phyloP scores from a whole-genome alignment of 2,113 vertebrate genomes.

The Zosterops pallidus region DNA sequence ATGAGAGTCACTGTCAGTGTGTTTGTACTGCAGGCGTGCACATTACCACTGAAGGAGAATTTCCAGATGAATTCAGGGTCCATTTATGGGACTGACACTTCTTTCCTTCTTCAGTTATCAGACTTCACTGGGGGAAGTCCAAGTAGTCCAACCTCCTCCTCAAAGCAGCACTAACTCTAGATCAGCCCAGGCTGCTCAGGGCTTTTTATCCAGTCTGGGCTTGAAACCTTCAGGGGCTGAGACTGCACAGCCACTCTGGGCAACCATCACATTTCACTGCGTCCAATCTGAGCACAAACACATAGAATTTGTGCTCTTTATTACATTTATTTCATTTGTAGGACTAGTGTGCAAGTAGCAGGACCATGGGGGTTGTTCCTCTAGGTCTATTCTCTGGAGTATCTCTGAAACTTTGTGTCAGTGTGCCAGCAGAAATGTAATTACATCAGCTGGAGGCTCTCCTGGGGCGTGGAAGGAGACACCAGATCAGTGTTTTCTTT shows the following conservation, averaged over 20 bases:
- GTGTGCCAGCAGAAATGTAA: neutral
- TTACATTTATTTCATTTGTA: neutral
- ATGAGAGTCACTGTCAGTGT: neutral
- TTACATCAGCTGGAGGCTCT: neutral
- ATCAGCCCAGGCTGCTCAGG: neutral
- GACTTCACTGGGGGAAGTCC: neutral
- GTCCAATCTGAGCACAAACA: neutral
- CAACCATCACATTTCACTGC: neutral
- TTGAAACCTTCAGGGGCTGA: neutral
- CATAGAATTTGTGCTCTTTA: neutral
- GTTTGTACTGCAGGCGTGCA: neutral
- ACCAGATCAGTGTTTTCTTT: neutral
- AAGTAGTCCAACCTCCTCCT: neutral
- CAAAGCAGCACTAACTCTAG: neutral
- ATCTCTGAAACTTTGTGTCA: neutral
- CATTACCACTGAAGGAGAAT: neutral
- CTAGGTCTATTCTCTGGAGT: neutral
- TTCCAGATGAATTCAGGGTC: neutral
- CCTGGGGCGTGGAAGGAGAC: neutral
- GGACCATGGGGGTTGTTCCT: rapidly evolving
- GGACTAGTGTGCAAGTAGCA: no score
- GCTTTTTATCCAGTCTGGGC: neutral
- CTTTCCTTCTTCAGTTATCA: neutral
- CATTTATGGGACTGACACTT: neutral
- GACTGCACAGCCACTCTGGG: neutral